phyloP scores from a whole-genome alignment of 2,113 vertebrate species.

The Gambusia affinis region DNA sequence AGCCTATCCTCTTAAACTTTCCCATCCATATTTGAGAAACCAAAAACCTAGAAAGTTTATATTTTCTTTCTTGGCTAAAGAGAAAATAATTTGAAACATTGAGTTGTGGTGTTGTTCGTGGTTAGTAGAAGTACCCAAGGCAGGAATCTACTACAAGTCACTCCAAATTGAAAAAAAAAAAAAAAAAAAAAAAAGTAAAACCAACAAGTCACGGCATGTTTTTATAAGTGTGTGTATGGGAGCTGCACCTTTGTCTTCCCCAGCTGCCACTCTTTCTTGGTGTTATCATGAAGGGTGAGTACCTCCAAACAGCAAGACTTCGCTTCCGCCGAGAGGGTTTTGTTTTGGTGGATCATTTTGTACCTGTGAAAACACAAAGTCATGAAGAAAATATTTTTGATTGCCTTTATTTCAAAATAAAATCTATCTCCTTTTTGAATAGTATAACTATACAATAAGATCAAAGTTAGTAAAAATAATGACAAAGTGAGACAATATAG shows the following conservation, averaged over 20 bases:
- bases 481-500: neutral
- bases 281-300: constrained; percentile 78
- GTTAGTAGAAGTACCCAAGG: constrained; percentile 17
- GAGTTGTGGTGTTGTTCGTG: constrained; percentile 2
- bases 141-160: constrained; percentile 25
- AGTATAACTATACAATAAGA: neutral
- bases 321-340: constrained; percentile 61
- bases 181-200: neutral
- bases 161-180: constrained; percentile 48
- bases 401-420: neutral
- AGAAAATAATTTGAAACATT: constrained; percentile 6
- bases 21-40: neutral
- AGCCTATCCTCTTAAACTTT: neutral
- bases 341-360: constrained; percentile 83
- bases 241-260: constrained; percentile 89
- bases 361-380: constrained; percentile 80
- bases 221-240: constrained; percentile 9
- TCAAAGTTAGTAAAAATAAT: neutral
- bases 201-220: constrained; percentile 33
- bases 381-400: neutral
- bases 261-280: constrained; percentile 86
- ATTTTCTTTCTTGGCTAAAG: constrained; percentile 1
- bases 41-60: neutral
- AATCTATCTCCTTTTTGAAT: neutral
- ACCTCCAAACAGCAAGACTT: constrained; percentile 80